Conservation (phyloP, 2,113 vertebrate species). For the Ia io region DNA sequence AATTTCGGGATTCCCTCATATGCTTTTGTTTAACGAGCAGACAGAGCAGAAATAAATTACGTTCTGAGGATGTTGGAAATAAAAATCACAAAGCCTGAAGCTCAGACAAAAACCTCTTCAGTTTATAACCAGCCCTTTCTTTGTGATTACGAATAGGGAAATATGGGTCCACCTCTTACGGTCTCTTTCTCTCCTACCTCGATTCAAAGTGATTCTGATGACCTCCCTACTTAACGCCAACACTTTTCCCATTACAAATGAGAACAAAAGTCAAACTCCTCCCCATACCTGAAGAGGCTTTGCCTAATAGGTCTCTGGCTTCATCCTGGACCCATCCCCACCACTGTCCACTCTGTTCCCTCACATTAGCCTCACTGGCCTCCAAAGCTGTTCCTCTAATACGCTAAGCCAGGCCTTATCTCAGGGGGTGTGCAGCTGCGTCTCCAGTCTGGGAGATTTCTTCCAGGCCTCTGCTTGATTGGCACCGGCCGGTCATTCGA, state of each 20-base stretch:
- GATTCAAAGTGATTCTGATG: background rate
- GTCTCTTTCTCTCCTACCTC: background rate
- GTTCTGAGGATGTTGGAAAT: background rate
- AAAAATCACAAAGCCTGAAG: background rate
- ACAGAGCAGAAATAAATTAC: background rate
- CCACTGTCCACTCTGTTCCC: background rate
- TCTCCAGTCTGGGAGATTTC: background rate
- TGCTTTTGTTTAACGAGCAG: background rate
- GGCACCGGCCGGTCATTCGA: background rate
- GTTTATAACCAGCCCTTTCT: background rate
- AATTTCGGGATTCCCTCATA: background rate
- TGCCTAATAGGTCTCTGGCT: background rate
- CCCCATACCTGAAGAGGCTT: background rate
- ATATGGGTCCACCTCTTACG: background rate
- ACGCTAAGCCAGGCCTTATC: background rate
- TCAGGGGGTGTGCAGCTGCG: accelerated
- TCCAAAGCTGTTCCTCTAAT: background rate
- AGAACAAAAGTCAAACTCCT: background rate
- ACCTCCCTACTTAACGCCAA: background rate
- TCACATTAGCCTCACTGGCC: background rate
- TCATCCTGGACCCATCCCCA: too few species aligned
- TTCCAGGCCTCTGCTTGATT: background rate
- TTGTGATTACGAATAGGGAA: background rate
- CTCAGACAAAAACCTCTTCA: background rate
- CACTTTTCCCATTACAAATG: background rate